phyloP scores from a whole-genome alignment of 2,888 invertebrate genomes.

The Acrobeloides nanus region DNA sequence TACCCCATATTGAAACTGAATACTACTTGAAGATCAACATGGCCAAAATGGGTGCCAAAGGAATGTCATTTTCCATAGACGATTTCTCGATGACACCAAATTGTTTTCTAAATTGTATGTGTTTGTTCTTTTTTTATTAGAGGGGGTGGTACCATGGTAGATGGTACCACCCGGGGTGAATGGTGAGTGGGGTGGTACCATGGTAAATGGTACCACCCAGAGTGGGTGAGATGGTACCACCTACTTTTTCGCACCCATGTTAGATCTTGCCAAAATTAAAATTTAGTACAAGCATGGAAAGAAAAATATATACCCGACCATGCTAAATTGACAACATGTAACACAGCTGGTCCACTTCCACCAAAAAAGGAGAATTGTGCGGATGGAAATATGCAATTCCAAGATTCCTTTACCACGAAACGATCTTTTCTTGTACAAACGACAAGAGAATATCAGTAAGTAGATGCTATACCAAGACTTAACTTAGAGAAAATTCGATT shows the following conservation, averaged over 20 bases:
- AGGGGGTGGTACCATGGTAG: too few species aligned
- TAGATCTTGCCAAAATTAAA: too few species aligned
- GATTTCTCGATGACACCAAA: constrained; percentile 31
- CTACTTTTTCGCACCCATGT: too few species aligned
- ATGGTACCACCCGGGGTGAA: too few species aligned
- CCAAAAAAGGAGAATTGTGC: constrained; percentile 9
- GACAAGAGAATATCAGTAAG: constrained; percentile 6
- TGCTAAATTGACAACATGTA: constrained; percentile 7
- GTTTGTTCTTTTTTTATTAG: too few species aligned
- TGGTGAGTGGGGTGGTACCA: too few species aligned
- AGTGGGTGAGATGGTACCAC: too few species aligned
- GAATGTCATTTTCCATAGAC: constrained; percentile 29
- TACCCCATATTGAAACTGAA: constrained; percentile 14
- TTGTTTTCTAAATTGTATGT: constrained; percentile 24
- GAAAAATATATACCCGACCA: constrained; percentile 3
- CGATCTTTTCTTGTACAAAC: constrained; percentile 8
- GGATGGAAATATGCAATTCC: background rate
- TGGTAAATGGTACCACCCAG: too few species aligned
- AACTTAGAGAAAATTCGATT: too few species aligned
- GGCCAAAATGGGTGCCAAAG: constrained; percentile 26
- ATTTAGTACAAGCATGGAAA: constrained; percentile 2
- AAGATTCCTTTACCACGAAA: constrained; percentile 1
- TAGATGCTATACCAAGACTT: too few species aligned
- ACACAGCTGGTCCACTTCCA: constrained; percentile 2
- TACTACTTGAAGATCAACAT: constrained; percentile 28